Evolutionary conservation across 2,113 vertebrate species (phyloP).

Genomic region (Thinocorus orbignyianus): DNA sequence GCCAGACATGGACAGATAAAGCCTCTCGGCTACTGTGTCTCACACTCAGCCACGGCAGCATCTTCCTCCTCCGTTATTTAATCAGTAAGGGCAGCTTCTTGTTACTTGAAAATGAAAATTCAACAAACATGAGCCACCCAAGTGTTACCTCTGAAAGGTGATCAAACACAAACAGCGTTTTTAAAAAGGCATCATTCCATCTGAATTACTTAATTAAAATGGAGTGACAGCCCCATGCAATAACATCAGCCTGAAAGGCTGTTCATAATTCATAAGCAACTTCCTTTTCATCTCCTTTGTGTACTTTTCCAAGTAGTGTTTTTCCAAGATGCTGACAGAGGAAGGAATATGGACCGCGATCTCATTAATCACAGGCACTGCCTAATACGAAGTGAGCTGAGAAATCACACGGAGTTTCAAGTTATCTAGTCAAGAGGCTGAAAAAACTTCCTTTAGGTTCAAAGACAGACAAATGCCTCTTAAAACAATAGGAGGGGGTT

Average conservation of each 20-base stretch:
- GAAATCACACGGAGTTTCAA: background rate
- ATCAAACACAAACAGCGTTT: slow-evolving; percentile 38
- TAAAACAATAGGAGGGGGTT: background rate
- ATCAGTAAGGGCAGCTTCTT: background rate
- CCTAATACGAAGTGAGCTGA: background rate
- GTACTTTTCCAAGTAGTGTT: background rate
- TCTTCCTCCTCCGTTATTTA: background rate
- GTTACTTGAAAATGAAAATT: background rate
- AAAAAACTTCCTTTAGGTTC: background rate
- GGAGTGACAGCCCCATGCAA: background rate
- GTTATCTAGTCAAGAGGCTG: background rate
- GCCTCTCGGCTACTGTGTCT: background rate
- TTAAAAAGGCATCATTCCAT: background rate
- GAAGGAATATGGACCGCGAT: background rate
- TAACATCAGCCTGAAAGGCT: slow-evolving; percentile 36
- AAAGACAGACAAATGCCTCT: background rate
- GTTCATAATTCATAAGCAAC: slow-evolving; percentile 64
- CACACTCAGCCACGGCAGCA: background rate
- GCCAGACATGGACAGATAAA: background rate
- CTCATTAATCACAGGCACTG: background rate
- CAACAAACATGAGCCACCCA: background rate
- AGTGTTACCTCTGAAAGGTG: slow-evolving; percentile 32
- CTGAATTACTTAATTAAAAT: slow-evolving; percentile 40
- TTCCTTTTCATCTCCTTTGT: slow-evolving; percentile 62
- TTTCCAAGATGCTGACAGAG: slow-evolving; percentile 1